Evolutionary conservation across 2,888 invertebrate genomes (phyloP).

Genomic region (Ormyrus nitidulus): DNA sequence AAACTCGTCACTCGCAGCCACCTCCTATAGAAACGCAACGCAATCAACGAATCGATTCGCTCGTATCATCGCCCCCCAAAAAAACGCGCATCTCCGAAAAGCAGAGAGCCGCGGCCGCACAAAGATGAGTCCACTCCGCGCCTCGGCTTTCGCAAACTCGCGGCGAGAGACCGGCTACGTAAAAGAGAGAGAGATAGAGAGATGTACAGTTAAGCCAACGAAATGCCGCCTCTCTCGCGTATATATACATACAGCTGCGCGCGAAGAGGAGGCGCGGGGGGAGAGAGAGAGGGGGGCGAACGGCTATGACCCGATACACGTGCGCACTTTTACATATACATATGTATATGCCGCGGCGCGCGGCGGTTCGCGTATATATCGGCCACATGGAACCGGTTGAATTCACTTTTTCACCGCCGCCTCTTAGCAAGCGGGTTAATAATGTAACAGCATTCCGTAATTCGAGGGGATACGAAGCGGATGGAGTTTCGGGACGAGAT

Average conservation of each 20-base stretch:
- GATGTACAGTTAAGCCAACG: conserved; percentile 57
- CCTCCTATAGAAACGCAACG: not conserved
- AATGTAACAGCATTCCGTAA: conserved; percentile 43
- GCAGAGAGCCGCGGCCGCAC: not conserved
- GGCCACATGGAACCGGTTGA: conserved; percentile 28
- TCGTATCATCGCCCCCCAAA: no score
- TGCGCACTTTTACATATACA: conserved; percentile 59
- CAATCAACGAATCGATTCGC: not conserved
- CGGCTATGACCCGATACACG: conserved; percentile 56
- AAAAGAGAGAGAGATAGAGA: conserved; percentile 24
- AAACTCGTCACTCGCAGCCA: not conserved
- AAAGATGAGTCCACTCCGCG: no score
- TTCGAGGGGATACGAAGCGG: not conserved
- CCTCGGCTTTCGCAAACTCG: not conserved
- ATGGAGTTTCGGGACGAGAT: no score
- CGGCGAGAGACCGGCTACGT: not conserved
- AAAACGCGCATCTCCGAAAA: not conserved
- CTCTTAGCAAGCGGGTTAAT: conserved; percentile 22
- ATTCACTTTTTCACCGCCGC: conserved; percentile 28
- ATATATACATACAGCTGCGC: not conserved
- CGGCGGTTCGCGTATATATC: not conserved
- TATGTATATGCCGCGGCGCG: not conserved
- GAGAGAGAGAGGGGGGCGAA: not conserved
- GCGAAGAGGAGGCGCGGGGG: not conserved
- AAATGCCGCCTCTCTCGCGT: conserved; percentile 36